Evolutionary conservation across 2,113 vertebrate species (phyloP).

Genomic region (Periophthalmodon schlosseri): DNA sequence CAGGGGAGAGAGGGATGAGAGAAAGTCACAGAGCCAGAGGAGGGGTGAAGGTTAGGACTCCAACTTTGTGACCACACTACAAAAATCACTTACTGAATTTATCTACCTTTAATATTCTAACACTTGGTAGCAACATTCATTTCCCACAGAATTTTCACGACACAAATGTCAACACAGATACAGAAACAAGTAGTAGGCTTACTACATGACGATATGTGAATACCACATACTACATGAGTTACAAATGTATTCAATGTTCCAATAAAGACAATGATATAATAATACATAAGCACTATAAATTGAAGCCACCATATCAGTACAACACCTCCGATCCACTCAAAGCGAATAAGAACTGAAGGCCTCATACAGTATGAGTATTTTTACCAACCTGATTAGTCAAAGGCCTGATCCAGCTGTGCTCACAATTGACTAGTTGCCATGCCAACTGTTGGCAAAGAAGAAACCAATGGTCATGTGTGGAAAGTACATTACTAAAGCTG

Average conservation of each 20-base stretch:
- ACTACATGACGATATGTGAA: too few species aligned
- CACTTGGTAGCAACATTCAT: neutral
- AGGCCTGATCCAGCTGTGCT: slow-evolving; percentile 16
- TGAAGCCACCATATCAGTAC: neutral
- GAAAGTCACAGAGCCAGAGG: slow-evolving; percentile 13
- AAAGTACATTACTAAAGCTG: neutral
- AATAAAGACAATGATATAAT: neutral
- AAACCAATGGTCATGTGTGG: neutral
- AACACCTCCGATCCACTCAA: neutral
- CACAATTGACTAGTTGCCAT: slow-evolving; percentile 29
- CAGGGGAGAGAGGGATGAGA: slow-evolving; percentile 54
- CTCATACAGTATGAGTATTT: neutral
- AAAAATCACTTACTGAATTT: slow-evolving; percentile 38
- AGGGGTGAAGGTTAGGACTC: slow-evolving; percentile 62
- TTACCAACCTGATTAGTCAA: slow-evolving; percentile 14
- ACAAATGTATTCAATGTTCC: neutral
- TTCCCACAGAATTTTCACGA: neutral
- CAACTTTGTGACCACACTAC: slow-evolving; percentile 37
- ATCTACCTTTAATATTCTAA: neutral
- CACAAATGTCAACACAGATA: too few species aligned
- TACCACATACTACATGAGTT: neutral
- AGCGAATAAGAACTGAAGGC: neutral
- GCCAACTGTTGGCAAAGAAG: slow-evolving; percentile 17
- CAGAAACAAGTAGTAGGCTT: too few species aligned
- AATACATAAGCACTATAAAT: neutral